A percentile compares a stretch with the other conserved stretches of the same genome.
These are phyloP conservation scores for Tachysurus fulvidraco DNA, from an alignment of 2,113 vertebrate species.

Conservation along the genomic window DNA sequence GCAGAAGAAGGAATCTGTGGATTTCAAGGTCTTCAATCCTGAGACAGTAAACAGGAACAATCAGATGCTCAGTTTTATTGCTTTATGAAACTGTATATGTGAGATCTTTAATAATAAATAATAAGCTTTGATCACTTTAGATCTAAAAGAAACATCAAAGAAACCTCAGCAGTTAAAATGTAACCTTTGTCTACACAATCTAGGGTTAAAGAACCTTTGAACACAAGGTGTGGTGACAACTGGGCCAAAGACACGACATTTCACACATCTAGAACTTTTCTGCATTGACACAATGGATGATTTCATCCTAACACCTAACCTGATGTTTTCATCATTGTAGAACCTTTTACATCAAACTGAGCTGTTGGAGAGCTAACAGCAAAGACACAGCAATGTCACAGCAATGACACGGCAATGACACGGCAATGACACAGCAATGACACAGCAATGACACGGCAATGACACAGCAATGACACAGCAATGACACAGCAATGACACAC, in stretches of 20 bases:
- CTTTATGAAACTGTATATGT: not conserved
- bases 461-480: too few species aligned
- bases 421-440: too few species aligned
- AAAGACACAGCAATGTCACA: too few species aligned
- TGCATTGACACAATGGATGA: not conserved
- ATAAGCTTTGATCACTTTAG: not conserved
- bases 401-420: too few species aligned
- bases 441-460: too few species aligned
- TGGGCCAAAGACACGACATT: not conserved
- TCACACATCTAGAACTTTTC: not conserved
- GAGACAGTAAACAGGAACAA: not conserved
- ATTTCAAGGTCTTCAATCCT: not conserved
- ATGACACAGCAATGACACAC: too few species aligned
- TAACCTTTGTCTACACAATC: not conserved
- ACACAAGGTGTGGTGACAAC: not conserved
- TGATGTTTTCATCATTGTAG: not conserved
- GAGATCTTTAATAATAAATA: not conserved
- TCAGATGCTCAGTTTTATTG: not conserved
- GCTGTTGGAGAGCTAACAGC: too few species aligned
- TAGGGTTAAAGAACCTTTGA: not conserved
- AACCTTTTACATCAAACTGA: not conserved
- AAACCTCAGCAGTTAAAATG: not conserved
- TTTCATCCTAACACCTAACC: not conserved
- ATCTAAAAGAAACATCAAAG: not conserved
- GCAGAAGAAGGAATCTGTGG: conserved; percentile 9